A percentile compares a stretch with the other conserved stretches of the same genome.
Evolutionary conservation across 2,113 vertebrate species (phyloP).

Genomic region (Formicarius rufipectus): DNA sequence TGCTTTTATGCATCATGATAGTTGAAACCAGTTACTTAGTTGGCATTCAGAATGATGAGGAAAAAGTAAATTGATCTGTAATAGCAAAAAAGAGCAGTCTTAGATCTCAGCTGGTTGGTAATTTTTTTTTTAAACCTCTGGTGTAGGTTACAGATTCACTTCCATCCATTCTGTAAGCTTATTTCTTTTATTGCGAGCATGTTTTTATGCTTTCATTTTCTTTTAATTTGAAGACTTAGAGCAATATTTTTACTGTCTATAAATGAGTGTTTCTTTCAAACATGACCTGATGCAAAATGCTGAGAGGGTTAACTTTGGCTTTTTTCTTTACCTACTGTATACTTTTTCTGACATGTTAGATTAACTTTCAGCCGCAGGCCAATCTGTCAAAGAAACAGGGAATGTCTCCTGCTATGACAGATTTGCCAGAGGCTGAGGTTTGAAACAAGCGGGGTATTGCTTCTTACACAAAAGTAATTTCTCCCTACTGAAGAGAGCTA

Average conservation of each 20-base stretch:
- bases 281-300: conserved; percentile 37
- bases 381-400: conserved; percentile 81
- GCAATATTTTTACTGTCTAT: conserved; percentile 6
- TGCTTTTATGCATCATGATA: background rate
- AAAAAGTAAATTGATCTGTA: background rate
- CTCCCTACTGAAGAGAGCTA: conserved; percentile 65
- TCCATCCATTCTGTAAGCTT: background rate
- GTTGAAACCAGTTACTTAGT: background rate
- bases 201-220: background rate
- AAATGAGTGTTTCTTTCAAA: conserved; percentile 26
- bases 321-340: conserved; percentile 56
- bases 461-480: conserved; percentile 78
- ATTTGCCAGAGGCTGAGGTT: conserved; percentile 78
- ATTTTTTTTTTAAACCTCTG: background rate
- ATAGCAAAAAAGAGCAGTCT: background rate
- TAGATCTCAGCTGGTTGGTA: background rate
- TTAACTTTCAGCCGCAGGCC: conserved; percentile 77
- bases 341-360: conserved; percentile 77
- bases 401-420: conserved; percentile 77
- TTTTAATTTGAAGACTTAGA: conserved; percentile 40
- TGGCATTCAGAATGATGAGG: background rate
- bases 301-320: conserved; percentile 32
- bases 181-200: conserved; percentile 7
- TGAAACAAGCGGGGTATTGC: conserved; percentile 76
- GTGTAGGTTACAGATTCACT: background rate